Percentiles rank a stretch among this genome's conserved stretches.
phyloP scores from a whole-genome alignment of 1,140 invertebrate genomes.

The Drosophila kikkawai region DNA sequence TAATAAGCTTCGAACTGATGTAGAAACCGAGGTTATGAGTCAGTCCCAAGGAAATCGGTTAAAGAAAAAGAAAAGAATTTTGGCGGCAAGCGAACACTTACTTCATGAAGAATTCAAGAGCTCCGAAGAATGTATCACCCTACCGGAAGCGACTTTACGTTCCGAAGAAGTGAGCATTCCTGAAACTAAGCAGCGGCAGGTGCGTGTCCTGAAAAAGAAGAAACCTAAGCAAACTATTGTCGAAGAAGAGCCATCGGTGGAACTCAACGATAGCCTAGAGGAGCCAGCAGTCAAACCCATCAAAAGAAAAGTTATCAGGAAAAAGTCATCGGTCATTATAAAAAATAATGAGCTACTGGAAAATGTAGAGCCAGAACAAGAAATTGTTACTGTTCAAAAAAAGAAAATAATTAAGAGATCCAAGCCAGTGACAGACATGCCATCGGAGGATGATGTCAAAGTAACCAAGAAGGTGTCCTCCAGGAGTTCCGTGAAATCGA shows the following conservation, averaged over 20 bases:
- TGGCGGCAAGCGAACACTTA: not conserved
- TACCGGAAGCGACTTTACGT: not conserved
- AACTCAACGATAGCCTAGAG: not conserved
- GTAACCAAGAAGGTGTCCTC: not conserved
- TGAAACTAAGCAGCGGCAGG: not conserved
- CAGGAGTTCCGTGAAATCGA: not conserved
- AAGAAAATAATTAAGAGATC: slow-evolving; percentile 27
- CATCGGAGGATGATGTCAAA: not conserved
- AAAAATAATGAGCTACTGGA: not conserved
- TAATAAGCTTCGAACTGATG: not conserved
- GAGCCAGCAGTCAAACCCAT: not conserved
- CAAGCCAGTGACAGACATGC: not conserved
- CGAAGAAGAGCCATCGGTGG: not conserved
- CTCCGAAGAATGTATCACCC: slow-evolving; percentile 16
- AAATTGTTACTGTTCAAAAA: not conserved
- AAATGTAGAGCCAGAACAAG: not conserved
- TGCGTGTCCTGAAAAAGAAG: slow-evolving; percentile 25
- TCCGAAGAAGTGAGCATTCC: not conserved
- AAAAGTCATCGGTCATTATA: not conserved
- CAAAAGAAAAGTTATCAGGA: slow-evolving; percentile 19
- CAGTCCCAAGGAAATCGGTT: not conserved
- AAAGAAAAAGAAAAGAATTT: not conserved
- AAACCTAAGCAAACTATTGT: not conserved
- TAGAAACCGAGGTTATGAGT: not conserved
- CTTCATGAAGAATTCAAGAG: not conserved